These are phyloP conservation scores for Sycon ciliatum DNA, from an alignment of 37 sponge, comb jelly and placozoan species.

Conservation along the genomic window DNA sequence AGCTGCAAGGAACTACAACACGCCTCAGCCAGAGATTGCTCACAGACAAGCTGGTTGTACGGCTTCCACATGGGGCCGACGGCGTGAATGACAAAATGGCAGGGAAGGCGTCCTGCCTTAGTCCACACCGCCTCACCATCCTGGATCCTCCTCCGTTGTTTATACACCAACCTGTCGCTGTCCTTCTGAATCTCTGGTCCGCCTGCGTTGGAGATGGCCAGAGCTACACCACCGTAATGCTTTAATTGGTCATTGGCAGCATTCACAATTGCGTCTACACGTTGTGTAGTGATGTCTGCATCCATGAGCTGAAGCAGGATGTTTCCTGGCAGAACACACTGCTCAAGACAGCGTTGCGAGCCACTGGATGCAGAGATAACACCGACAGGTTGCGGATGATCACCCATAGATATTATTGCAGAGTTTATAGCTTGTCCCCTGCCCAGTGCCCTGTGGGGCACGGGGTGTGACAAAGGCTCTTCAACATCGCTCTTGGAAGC, in stretches of 20 bases:
- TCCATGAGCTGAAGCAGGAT: too few species aligned
- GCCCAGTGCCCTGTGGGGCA: too few species aligned
- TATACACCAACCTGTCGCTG: background rate
- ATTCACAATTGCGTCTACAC: conserved; percentile 17
- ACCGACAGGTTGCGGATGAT: too few species aligned
- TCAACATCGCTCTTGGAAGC: too few species aligned
- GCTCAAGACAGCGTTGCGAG: too few species aligned
- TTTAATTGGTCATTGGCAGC: background rate
- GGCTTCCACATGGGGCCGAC: background rate
- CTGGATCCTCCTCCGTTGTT: background rate
- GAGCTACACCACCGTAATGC: background rate
- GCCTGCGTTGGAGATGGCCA: background rate
- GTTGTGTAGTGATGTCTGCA: too few species aligned
- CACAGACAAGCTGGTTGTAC: background rate
- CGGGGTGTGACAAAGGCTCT: too few species aligned
- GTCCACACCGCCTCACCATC: background rate
- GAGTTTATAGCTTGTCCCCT: too few species aligned
- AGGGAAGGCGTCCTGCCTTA: background rate
- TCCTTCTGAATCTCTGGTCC: background rate
- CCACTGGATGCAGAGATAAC: too few species aligned
- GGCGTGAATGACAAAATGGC: background rate
- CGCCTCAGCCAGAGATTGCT: background rate
- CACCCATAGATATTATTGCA: too few species aligned
- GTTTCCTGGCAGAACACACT: too few species aligned
- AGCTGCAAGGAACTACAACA: background rate